Evolutionary conservation across 64 coral and sea anemone species (phyloP), one percentile per base, ranked within the genome.

Genomic region (Stichodactyla mertensii): DNA sequence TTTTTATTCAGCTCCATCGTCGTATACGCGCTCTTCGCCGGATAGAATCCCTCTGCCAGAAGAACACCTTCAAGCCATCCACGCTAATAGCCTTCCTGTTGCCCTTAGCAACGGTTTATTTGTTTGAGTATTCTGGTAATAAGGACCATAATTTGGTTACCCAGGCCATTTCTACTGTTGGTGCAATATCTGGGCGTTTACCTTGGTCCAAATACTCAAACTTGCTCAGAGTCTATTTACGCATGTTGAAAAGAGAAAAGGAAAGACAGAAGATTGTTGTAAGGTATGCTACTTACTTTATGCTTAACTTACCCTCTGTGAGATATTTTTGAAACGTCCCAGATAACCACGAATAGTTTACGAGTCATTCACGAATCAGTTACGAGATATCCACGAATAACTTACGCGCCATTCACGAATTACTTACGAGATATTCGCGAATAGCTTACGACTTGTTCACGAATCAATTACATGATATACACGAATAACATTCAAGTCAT

Each of bases 111-210:
- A 99, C 97, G 51, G 90, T 88, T 18, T 99, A 89, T 77, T 64
- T 99, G 77, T 86, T 90, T 52, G 93, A 95, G 56, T 89, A 95
- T 86, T 94, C 84, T 51, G 86, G 69, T 28, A 94, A 81, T 20
- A 92, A 95, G 64, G 93, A 99, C 16, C 90, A 95, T 71, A 95
- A 99, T 71, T 61, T 95, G 51, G 86, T 95, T 7, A 95, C 85
- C 2, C 90, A 99, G 77, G 97, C 90, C 55, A 84, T 99, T 31
- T 80, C 90, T 64, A 89, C 90, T 66, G 85, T 99, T 51, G 90
- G 89, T 77, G 82, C 90, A 22, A 95, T 95, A 86, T 92, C 97
- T 6, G 52, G 77, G 4, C 82, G 90, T 45, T 83, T 99, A 13
- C 90, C 97, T 4, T 99, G 97, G 97, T 77, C 88, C 19, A 89